These are phyloP conservation scores for Rhabdomys pumilio DNA, from an alignment of 2,797 vertebrate genomes.

Conservation along the genomic window DNA sequence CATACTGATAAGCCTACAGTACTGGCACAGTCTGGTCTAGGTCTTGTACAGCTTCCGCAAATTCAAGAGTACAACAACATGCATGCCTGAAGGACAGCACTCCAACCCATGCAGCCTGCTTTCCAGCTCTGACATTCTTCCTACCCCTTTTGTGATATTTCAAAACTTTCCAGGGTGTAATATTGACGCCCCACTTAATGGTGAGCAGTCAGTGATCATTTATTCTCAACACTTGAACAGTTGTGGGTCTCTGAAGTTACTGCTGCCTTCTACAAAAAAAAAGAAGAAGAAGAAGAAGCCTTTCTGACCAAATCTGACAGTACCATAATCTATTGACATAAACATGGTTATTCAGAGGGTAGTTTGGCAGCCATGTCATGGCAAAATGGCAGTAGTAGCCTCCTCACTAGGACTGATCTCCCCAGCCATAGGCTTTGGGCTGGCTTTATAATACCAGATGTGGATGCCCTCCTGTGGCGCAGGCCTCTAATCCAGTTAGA, in stretches of 20 bases:
- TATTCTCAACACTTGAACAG: neutral
- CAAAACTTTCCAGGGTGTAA: neutral
- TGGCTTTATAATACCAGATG: neutral
- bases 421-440: neutral
- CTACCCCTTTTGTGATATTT: neutral
- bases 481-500: neutral
- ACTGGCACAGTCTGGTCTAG: neutral
- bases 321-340: neutral
- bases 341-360: neutral
- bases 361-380: neutral
- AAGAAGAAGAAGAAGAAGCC: too few relatives aligned
- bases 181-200: neutral
- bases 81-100: neutral
- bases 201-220: neutral
- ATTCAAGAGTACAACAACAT: neutral
- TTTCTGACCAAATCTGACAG: neutral
- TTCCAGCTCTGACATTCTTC: neutral
- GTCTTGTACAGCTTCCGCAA: neutral
- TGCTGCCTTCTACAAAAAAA: neutral
- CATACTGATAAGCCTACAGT: neutral
- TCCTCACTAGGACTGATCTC: neutral
- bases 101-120: too few relatives aligned
- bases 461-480: neutral
- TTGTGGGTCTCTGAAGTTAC: neutral
- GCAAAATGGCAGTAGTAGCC: neutral